Conservation (phyloP, 2,888 invertebrate genomes). For the Siphonodentalium dalli region DNA sequence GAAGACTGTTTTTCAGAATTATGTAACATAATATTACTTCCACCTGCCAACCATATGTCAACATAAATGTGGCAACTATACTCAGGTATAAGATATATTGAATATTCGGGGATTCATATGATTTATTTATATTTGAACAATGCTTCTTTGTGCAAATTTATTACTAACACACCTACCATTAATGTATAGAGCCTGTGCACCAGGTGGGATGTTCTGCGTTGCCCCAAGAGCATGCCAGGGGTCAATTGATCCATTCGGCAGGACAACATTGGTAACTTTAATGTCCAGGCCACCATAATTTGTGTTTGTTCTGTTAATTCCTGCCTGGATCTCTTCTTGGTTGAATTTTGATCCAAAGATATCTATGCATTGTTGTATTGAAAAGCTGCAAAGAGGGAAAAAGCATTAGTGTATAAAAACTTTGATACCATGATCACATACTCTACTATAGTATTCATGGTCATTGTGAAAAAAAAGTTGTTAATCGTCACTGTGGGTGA, state of each 20-base stretch:
- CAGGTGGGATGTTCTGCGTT: conserved; percentile 53
- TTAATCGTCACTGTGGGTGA: too few relatives aligned
- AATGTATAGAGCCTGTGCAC: conserved; percentile 65
- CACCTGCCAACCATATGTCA: too few relatives aligned
- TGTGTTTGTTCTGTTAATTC: conserved; percentile 76
- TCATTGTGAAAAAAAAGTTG: too few relatives aligned
- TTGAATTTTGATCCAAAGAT: conserved; percentile 77
- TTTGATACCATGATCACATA: too few relatives aligned
- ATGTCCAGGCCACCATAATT: conserved; percentile 79
- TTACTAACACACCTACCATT: conserved; percentile 51
- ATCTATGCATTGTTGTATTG: conserved; percentile 81
- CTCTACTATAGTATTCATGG: too few relatives aligned
- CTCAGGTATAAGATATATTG: too few relatives aligned
- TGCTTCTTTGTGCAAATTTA: background rate
- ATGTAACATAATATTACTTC: background rate
- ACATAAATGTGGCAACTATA: too few relatives aligned
- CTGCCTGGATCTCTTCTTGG: conserved; percentile 71
- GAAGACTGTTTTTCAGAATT: too few relatives aligned
- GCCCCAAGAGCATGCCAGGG: conserved; percentile 69
- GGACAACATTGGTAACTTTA: conserved; percentile 77
- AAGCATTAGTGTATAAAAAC: too few relatives aligned
- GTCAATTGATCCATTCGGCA: conserved; percentile 88
- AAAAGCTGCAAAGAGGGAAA: conserved; percentile 67
- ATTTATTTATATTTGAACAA: background rate
- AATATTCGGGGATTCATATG: too few relatives aligned